Base-by-base conservation (phyloP, 2,113 vertebrate species). In the Hippocampus zosterae region DNA sequence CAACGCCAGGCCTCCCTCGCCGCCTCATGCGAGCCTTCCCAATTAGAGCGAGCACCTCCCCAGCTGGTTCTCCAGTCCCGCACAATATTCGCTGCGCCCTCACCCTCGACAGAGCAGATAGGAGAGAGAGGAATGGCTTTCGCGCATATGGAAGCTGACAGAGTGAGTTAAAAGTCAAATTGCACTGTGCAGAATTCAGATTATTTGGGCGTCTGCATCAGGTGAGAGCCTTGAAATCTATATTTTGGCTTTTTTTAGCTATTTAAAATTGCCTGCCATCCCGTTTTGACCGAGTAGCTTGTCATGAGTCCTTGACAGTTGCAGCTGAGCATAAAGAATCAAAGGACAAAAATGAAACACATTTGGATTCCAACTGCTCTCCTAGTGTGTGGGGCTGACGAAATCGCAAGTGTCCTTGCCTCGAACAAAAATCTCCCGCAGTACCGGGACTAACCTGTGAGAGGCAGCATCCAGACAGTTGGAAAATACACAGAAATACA, bases 21-120 rank as follows among this genome's bases (percentile, higher is more conserved):
- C 27, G 44, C 65, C 25, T 27, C 74, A 70, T 55, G 23, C 68
- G 18, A 41, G 71, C 70, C 19, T 53, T 60, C 81, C 85, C 88
- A 91, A 88, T 90, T 89, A 88, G 68, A 85, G 79, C 70, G 65
- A 80, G 65, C 68, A 73, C 65, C 74, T 67, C 67, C 78, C 79
- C 85, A 80, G 57, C 52, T 41, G 52, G 68, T 65, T 77, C 50
- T 64, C 65, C 52, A 67, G 59, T 52, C 12, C 70, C 48, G 64
- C 70, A 50, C 70, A 56, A 70, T 73, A 53, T 76, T 67, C n/a
- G 62, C 70, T 71, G 59, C 65, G 62, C 67, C 44, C 65, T 75
- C 73, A 71, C 44, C 65, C 68, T 71, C 75, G 60, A 74, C 66
- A 73, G 68, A 37, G 70, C 52, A 60, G 33, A 68, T 46, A 68